Evolutionary conservation across 2,888 invertebrate species (phyloP).

Genomic region (Eristalinus aeneus): DNA sequence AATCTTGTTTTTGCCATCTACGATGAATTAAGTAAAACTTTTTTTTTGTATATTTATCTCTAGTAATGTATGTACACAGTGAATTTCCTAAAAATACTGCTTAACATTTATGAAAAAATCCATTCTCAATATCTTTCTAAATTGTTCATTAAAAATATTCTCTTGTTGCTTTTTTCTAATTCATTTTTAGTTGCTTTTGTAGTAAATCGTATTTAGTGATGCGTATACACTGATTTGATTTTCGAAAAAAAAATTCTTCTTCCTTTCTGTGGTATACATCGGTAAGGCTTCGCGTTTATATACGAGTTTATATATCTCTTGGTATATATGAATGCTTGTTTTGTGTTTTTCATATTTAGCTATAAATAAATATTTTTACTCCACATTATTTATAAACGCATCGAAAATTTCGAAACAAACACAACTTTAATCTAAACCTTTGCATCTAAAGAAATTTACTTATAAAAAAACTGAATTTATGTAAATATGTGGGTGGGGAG

Average conservation of each 20-base stretch:
- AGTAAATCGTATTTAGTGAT: slow-evolving; percentile 75
- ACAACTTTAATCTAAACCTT: slow-evolving; percentile 31
- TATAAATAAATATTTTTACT: slow-evolving; percentile 54
- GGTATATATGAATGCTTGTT: not conserved
- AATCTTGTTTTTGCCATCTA: slow-evolving; percentile 65
- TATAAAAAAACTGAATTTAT: slow-evolving; percentile 44
- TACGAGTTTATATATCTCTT: slow-evolving; percentile 42
- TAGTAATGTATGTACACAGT: slow-evolving; percentile 64
- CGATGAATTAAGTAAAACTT: slow-evolving; percentile 66
- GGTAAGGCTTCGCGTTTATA: slow-evolving; percentile 80
- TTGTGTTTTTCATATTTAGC: slow-evolving; percentile 45
- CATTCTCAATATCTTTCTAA: slow-evolving; percentile 17
- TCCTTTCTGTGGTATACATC: slow-evolving; percentile 78
- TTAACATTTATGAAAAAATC: slow-evolving; percentile 40
- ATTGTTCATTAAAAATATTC: slow-evolving; percentile 39
- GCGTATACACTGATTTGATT: slow-evolving; percentile 70
- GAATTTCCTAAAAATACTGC: slow-evolving; percentile 58
- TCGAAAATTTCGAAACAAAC: slow-evolving; percentile 39
- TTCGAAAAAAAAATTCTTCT: slow-evolving; percentile 24
- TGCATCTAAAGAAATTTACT: slow-evolving; percentile 27
- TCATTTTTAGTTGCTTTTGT: slow-evolving; percentile 41
- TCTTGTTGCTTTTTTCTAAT: slow-evolving; percentile 12
- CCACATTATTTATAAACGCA: slow-evolving; percentile 44
- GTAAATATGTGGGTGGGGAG: slow-evolving; percentile 25
- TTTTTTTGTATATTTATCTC: slow-evolving; percentile 58